Evolutionary conservation across 2,797 vertebrate species (phyloP), one percentile per base, ranked within the genome.

Genomic region (Somateria mollissima): DNA sequence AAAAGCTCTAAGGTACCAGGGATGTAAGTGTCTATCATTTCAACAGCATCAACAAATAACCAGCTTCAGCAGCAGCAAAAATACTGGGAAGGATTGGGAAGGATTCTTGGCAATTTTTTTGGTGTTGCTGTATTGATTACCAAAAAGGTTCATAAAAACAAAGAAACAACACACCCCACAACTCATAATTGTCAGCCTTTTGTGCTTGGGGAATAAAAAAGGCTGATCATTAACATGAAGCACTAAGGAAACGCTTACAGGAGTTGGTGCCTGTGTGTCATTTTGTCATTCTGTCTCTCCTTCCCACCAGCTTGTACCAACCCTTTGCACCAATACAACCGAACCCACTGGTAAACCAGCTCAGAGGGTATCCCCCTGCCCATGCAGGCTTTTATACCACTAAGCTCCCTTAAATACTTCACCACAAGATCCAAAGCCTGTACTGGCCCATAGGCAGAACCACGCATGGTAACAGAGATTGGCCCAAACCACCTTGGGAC

Each of bases 391-490:
- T 22, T 56, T 71, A 22, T 41, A 54, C 11, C 60, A 49, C 25
- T 62, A 5, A 10, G 2, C 19, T 91, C 61, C 36, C 39, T 79
- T 47, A 43, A 80, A 56, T 13, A 57, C 51, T 6, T 51, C 41
- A 39, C 2, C 0, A 3, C 6, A 8, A 57, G 19, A 81, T 22
- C 27, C 84, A 41, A 89, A 73, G n/a, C 47, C 51, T 39, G 11
- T 14, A 73, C 10, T 1, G 1, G 36, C 25, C 17, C 32, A 54
- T 1, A 37, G 53, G 19, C n/a, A 80, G 69, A 54, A 70, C 15
- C 32, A 64, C 0, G 2, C 27, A 56, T 17, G 17, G 12, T 54
- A 93, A 54, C 0, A 1, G n/a, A 60, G 37, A n/a, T 12, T 37
- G 53, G 34, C 34, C 17, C 41, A 18, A 87, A 61, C 12, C 18